These are phyloP conservation scores for Watsonalla cultraria DNA, from an alignment of 2,888 invertebrate species.

Conservation along the genomic window DNA sequence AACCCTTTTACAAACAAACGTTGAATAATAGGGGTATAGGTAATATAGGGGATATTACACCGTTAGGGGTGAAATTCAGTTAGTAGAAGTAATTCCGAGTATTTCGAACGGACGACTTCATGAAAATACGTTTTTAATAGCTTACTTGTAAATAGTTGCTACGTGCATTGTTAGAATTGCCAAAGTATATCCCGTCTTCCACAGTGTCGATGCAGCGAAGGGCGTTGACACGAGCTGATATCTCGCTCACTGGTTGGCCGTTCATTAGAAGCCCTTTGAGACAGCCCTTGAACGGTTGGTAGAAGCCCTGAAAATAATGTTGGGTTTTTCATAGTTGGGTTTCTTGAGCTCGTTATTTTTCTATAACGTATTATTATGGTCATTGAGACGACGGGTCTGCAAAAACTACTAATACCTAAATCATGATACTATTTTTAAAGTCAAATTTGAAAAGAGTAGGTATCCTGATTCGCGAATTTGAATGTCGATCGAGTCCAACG, in stretches of 20 bases:
- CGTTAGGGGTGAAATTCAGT: no score
- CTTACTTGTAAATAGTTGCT: conserved; percentile 86
- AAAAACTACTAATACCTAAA: no score
- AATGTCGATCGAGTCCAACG: no score
- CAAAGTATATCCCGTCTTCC: conserved; percentile 93
- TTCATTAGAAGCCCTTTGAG: conserved; percentile 87
- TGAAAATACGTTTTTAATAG: background rate
- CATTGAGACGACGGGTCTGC: no score
- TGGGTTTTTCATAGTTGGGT: no score
- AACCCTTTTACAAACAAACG: no score
- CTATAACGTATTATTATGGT: background rate
- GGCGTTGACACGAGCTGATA: conserved; percentile 79
- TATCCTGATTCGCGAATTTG: no score
- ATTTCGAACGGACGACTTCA: background rate
- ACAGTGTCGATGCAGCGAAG: conserved; percentile 87
- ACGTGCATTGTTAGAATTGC: conserved; percentile 69
- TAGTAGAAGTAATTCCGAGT: no score
- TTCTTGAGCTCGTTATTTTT: background rate
- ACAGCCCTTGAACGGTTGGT: conserved; percentile 90
- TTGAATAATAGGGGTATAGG: no score
- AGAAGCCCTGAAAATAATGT: conserved; percentile 69
- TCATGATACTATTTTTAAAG: no score
- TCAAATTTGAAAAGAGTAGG: no score
- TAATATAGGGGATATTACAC: no score
- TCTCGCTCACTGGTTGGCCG: conserved; percentile 80